phyloP scores from a whole-genome alignment of 92 coral and sea anemone genomes.

The Phenganax subtilis region DNA sequence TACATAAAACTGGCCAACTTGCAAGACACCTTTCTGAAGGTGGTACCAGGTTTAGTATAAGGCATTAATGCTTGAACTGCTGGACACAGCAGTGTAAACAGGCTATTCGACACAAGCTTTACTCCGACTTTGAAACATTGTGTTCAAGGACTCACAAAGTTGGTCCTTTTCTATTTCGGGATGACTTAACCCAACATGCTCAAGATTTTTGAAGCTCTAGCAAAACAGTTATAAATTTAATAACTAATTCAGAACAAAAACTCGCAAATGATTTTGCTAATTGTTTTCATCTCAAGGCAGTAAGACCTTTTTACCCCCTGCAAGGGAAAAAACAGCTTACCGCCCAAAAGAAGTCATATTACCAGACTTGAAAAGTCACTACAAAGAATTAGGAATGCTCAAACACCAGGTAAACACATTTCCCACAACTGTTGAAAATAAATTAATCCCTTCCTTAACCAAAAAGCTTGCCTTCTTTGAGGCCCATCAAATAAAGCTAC shows the following conservation, averaged over 20 bases:
- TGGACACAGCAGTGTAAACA: conserved; percentile 15
- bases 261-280: not conserved
- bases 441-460: conserved; percentile 1
- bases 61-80: not conserved
- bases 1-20: conserved; percentile 26
- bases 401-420: conserved; percentile 1
- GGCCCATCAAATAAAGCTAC: not conserved
- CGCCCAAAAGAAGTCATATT: not conserved
- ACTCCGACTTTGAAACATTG: conserved; percentile 1
- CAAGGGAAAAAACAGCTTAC: conserved; percentile 3
- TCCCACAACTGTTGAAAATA: not conserved
- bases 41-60: not conserved
- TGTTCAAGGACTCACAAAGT: conserved; percentile 23
- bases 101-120: conserved; percentile 14
- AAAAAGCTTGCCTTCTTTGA: conserved; percentile 6
- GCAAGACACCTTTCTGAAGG: conserved; percentile 6
- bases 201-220: conserved; percentile 16
- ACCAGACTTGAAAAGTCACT: not conserved
- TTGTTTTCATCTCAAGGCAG: not conserved
- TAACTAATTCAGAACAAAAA: not conserved
- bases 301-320: conserved; percentile 23
- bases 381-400: not conserved
- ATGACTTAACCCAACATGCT: conserved; percentile 9
- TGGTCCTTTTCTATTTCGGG: conserved; percentile 19
- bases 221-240: not conserved